Percentiles rank a stretch among this genome's conserved stretches.
phyloP scores from a whole-genome alignment of 2,113 vertebrate genomes.

The Ceyx margarethae region DNA sequence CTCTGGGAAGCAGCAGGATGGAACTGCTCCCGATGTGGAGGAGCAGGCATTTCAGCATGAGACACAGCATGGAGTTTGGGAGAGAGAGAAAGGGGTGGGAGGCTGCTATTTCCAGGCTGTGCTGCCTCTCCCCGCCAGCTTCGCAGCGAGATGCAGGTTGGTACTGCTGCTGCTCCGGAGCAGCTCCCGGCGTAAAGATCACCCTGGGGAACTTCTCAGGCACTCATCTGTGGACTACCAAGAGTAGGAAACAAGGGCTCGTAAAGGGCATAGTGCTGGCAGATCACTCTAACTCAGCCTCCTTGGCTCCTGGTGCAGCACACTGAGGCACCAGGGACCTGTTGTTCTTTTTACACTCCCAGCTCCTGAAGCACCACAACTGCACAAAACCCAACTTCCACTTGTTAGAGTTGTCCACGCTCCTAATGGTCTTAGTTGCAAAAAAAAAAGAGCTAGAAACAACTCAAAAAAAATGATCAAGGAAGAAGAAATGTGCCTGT shows the following conservation, averaged over 20 bases:
- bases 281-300: background rate
- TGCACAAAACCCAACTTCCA: background rate
- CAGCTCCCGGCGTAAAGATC: conserved; percentile 26
- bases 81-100: conserved; percentile 58
- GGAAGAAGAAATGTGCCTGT: background rate
- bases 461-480: background rate
- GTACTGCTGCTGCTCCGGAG: conserved; percentile 23
- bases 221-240: conserved; percentile 3
- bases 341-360: background rate
- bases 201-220: conserved; percentile 2
- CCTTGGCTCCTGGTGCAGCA: background rate
- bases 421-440: background rate
- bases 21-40: conserved; percentile 32
- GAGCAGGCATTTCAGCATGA: conserved; percentile 52
- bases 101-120: conserved; percentile 45
- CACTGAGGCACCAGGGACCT: background rate
- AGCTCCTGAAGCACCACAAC: accelerated
- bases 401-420: background rate
- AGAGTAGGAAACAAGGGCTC: background rate
- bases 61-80: conserved; percentile 56
- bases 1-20: conserved; percentile 45
- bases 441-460: background rate
- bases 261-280: background rate
- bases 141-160: background rate
- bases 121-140: conserved; percentile 27